Conservation (phyloP, 2,888 invertebrate genomes). For the Schizaphis graminum region DNA sequence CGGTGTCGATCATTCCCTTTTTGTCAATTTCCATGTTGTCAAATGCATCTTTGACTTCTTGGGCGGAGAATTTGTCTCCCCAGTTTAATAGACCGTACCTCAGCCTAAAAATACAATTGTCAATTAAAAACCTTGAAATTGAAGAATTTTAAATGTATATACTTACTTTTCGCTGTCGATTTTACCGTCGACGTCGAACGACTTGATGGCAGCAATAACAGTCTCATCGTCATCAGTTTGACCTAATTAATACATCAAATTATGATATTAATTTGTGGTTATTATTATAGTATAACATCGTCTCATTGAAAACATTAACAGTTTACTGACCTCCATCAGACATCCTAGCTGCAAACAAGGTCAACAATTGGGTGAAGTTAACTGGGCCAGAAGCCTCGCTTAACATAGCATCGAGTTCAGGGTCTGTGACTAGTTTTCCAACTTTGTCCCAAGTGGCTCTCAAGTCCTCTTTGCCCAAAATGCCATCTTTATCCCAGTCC, state of each 20-base stretch:
- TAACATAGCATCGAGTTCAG: conserved; percentile 92
- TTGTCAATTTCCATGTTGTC: conserved; percentile 92
- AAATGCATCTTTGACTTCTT: conserved; percentile 92
- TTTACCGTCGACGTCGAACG: conserved; percentile 90
- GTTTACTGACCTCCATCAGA: conserved; percentile 75
- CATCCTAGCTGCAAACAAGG: conserved; percentile 93
- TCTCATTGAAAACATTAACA: background rate
- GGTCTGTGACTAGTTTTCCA: conserved; percentile 89
- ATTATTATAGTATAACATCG: background rate
- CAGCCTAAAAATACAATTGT: conserved; percentile 74
- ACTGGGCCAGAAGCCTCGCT: conserved; percentile 90
- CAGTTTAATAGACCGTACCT: conserved; percentile 92
- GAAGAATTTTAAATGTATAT: background rate
- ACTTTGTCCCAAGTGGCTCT: conserved; percentile 93
- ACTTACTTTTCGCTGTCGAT: conserved; percentile 86
- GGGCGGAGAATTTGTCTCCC: conserved; percentile 91
- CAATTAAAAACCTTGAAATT: background rate
- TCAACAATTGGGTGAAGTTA: conserved; percentile 95
- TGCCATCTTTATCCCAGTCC: conserved; percentile 95
- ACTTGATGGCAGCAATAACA: conserved; percentile 91
- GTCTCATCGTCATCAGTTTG: conserved; percentile 89
- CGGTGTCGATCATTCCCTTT: conserved; percentile 90
- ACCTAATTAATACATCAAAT: background rate
- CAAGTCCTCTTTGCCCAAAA: conserved; percentile 88
- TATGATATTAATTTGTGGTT: background rate